phyloP scores from a whole-genome alignment of 2,888 invertebrate genomes.

The Seira musarum region DNA sequence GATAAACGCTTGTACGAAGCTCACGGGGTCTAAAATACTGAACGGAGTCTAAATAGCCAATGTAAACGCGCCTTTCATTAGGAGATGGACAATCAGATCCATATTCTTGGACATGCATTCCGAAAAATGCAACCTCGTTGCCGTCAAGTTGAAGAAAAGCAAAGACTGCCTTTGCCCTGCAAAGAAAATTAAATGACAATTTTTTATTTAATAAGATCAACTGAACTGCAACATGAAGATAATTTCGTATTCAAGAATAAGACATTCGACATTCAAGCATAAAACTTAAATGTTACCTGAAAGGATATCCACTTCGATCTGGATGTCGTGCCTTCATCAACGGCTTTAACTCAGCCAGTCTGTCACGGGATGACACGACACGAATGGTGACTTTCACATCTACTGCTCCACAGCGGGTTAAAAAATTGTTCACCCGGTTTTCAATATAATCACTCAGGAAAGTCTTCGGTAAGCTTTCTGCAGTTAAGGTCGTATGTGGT shows the following conservation, averaged over 20 bases:
- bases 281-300: slow-evolving; percentile 68
- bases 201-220: background rate
- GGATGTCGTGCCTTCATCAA: slow-evolving; percentile 84
- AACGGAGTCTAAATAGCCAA: slow-evolving; percentile 99
- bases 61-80: slow-evolving; percentile 97
- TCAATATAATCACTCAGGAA: slow-evolving; percentile 98
- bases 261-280: background rate
- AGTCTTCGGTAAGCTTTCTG: slow-evolving; percentile 93
- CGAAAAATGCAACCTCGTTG: slow-evolving; percentile 99
- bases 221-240: background rate
- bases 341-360: slow-evolving; percentile 97
- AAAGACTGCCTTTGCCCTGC: slow-evolving; percentile 98
- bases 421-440: slow-evolving; percentile 95
- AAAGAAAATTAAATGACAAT: slow-evolving; percentile 73
- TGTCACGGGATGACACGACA: slow-evolving; percentile 97
- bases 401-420: slow-evolving; percentile 91
- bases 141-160: slow-evolving; percentile 99
- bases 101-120: slow-evolving; percentile 99
- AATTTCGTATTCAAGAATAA: background rate
- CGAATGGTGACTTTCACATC: slow-evolving; percentile 98
- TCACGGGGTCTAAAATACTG: slow-evolving; percentile 99
- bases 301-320: slow-evolving; percentile 91
- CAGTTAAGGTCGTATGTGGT: slow-evolving; percentile 95
- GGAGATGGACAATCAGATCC: slow-evolving; percentile 96
- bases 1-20: slow-evolving; percentile 97